phyloP scores from a whole-genome alignment of 2,113 vertebrate genomes.

The Camelus dromedarius region DNA sequence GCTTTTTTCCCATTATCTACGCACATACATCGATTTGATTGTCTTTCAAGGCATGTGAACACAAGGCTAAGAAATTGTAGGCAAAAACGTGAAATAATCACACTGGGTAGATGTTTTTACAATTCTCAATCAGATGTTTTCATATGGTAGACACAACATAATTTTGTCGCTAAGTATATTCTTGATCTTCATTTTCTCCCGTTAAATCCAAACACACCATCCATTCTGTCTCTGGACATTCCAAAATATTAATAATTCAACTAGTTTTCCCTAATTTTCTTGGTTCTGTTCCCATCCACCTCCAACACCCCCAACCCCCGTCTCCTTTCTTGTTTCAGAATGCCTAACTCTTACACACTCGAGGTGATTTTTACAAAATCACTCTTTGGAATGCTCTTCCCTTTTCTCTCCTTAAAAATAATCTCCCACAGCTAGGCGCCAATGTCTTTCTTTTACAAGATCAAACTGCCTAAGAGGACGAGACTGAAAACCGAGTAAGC shows the following conservation, averaged over 20 bases:
- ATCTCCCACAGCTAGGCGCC: constrained; percentile 47
- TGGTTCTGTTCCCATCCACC: not conserved
- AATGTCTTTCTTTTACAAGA: constrained; percentile 55
- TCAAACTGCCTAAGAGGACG: constrained; percentile 40
- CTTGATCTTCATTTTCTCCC: not conserved
- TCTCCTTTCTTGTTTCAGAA: constrained; percentile 25
- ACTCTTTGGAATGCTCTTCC: constrained; percentile 18
- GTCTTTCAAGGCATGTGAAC: constrained; percentile 43
- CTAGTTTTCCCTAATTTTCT: constrained; percentile 5
- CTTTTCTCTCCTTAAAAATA: constrained; percentile 30
- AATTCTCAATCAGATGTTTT: constrained; percentile 38
- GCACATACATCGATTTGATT: constrained; percentile 9
- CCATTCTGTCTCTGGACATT: constrained; percentile 38
- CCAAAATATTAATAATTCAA: constrained; percentile 54
- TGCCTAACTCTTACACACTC: constrained; percentile 54
- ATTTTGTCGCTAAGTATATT: constrained; percentile 24
- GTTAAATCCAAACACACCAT: constrained; percentile 28
- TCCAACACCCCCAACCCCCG: not conserved
- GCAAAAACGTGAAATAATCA: constrained; percentile 33
- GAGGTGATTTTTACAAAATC: constrained; percentile 23
- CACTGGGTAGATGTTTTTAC: constrained; percentile 1
- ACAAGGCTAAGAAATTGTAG: not conserved
- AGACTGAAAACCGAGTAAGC: not conserved
- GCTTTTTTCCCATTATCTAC: constrained; percentile 38
- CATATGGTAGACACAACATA: not conserved